These are phyloP conservation scores for Tetragnatha montana DNA, from an alignment of 2,888 invertebrate genomes.

Conservation along the genomic window DNA sequence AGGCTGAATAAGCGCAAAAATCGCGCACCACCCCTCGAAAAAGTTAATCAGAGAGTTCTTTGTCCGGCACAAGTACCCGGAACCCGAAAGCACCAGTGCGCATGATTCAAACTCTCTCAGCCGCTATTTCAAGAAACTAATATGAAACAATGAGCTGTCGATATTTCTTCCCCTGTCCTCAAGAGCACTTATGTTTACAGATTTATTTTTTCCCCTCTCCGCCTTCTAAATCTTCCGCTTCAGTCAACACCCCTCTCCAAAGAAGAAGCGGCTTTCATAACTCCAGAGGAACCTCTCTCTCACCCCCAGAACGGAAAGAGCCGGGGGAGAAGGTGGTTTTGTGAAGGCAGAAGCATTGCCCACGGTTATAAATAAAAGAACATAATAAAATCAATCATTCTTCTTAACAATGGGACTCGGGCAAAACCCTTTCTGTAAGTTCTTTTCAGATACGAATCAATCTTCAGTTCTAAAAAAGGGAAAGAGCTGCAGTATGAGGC, in stretches of 20 bases:
- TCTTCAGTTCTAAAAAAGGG: slow-evolving; percentile 17
- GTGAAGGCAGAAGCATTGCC: slow-evolving; percentile 17
- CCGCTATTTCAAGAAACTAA: background rate
- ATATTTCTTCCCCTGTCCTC: background rate
- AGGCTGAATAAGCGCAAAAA: background rate
- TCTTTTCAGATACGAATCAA: slow-evolving; percentile 51
- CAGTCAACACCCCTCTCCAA: background rate
- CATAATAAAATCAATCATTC: slow-evolving; percentile 60
- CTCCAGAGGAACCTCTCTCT: background rate
- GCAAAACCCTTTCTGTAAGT: slow-evolving; percentile 6
- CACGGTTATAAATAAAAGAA: slow-evolving; percentile 54
- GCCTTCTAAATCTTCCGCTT: background rate
- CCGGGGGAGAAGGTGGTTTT: slow-evolving; percentile 23
- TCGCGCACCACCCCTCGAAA: background rate
- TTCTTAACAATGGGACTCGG: slow-evolving; percentile 20
- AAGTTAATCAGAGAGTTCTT: background rate
- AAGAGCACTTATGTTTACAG: slow-evolving; percentile 1
- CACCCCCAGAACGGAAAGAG: slow-evolving; percentile 9
- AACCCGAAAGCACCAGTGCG: background rate
- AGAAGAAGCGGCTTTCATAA: background rate
- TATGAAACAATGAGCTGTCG: background rate
- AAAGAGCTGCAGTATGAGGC: background rate
- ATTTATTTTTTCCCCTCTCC: background rate
- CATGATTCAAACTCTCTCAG: background rate
- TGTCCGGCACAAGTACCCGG: background rate